Evolutionary conservation across 2,113 vertebrate species (phyloP), one percentile per base, ranked within the genome.

Genomic region (Otus sunia): DNA sequence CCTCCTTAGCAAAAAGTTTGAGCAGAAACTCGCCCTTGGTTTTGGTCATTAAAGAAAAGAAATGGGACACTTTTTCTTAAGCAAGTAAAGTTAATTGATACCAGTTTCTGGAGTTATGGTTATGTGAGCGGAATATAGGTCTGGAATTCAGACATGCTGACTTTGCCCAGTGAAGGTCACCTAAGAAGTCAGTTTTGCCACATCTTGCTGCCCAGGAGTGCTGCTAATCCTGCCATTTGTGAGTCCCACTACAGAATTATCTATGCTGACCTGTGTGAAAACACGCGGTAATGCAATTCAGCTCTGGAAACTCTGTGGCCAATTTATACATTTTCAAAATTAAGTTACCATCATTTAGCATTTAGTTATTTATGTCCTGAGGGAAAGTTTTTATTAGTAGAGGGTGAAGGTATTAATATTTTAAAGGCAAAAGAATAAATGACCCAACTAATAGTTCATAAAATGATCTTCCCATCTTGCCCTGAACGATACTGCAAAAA

Each of bases 401-500:
- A 36, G 56, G 21, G 39, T 60, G 80, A 94, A 88, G 11, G 45
- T 91, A 80, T 88, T 84, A 16, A 17, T 30, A 60, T 88, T 88
- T 93, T 82, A 82, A 68, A 90, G 49, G 74, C 66, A 79, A 89
- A 88, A 85, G 58, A 88, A 95, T 74, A 94, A 96, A 84, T 69
- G 52, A 92, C 37, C 22, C 71, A 73, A 90, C 84, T 90, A 93
- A 95, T 49, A 78, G 41, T 82, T 87, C 77, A 86, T 41, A 49
- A 94, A 95, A 85, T 79, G 5, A 66, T 94, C 86, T 76, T 86
- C 30, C 62, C 36, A 85, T 22, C 22, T 90, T 85, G 34, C 55
- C 56, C 81, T 82, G 71, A 93, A 82, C 25, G 26, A 72, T 60
- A 78, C 41, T 37, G 66, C 34, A 88, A 53, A 90, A 85, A 56